A percentile compares a stretch with the other conserved stretches of the same genome.
Conservation (phyloP, 1,140 invertebrate species). For the Drosophila nigromelanica region DNA sequence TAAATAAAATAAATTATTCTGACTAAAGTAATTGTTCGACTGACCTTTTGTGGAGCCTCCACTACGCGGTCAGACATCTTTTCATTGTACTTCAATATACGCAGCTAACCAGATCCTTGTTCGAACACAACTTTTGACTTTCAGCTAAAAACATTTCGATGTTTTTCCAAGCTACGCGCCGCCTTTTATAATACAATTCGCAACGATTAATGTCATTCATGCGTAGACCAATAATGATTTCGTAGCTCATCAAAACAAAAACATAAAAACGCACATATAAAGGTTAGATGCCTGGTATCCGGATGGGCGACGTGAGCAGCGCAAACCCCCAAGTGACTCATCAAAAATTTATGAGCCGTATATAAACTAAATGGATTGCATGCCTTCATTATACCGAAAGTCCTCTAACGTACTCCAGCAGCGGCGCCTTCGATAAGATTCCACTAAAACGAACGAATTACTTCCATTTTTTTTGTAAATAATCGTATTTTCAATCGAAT, state of each 20-base stretch:
- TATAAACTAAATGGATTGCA: constrained; percentile 41
- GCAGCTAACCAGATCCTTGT: neutral
- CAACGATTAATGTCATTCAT: constrained; percentile 53
- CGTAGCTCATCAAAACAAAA: constrained; percentile 56
- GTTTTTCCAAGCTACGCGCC: neutral
- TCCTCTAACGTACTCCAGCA: constrained; percentile 7
- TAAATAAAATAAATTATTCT: too few species aligned
- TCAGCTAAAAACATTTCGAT: constrained; percentile 27
- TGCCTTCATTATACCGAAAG: constrained; percentile 2
- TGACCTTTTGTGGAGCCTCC: too few species aligned
- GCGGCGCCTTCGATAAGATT: neutral
- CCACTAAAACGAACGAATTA: neutral
- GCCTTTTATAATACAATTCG: constrained; percentile 31
- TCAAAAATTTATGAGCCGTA: constrained; percentile 66
- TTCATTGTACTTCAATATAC: too few species aligned
- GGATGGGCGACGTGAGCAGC: neutral
- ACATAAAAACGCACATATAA: constrained; percentile 35
- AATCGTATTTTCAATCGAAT: constrained; percentile 37
- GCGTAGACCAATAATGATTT: constrained; percentile 62
- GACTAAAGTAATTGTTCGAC: too few species aligned
- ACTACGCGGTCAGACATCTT: too few species aligned
- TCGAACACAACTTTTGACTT: neutral
- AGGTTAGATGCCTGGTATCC: constrained; percentile 5
- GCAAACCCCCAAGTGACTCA: constrained; percentile 42
- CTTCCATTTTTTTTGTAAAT: constrained; percentile 3